Percentiles rank a stretch among this genome's conserved stretches.
Conservation (phyloP, 2,797 vertebrate species). For the Bufotes viridis region DNA sequence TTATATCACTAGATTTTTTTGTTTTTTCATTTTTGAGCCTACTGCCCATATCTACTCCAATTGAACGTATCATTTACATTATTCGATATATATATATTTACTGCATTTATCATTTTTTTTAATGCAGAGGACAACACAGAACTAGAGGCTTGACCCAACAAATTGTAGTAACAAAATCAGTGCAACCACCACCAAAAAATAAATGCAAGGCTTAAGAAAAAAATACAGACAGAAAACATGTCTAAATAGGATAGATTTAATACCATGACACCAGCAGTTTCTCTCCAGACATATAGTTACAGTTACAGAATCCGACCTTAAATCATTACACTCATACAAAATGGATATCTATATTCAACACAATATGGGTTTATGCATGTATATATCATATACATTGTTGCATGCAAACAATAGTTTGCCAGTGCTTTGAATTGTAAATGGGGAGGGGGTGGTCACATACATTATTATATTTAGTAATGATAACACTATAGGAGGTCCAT, state of each 20-base stretch:
- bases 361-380: slow-evolving; percentile 39
- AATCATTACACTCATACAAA: slow-evolving; percentile 17
- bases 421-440: neutral
- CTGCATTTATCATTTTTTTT: neutral
- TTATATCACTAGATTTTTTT: neutral
- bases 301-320: slow-evolving; percentile 27
- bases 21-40: neutral
- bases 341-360: slow-evolving; percentile 26
- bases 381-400: slow-evolving; percentile 45
- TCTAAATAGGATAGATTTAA: slow-evolving; percentile 11
- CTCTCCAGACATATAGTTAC: slow-evolving; percentile 8
- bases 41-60: neutral
- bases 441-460: neutral
- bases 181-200: neutral
- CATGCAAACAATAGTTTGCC: slow-evolving; percentile 9
- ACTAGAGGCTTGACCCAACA: neutral
- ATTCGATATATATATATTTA: neutral
- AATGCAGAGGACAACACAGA: neutral
- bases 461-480: neutral
- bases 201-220: neutral
- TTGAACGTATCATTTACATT: neutral
- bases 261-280: slow-evolving; percentile 23
- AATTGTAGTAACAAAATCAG: neutral
- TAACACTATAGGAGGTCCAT: slow-evolving; percentile 17
- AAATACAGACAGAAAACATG: slow-evolving; percentile 12